These are phyloP conservation scores for Diorhabda carinulata DNA, from an alignment of 1,140 invertebrate species.

Conservation along the genomic window DNA sequence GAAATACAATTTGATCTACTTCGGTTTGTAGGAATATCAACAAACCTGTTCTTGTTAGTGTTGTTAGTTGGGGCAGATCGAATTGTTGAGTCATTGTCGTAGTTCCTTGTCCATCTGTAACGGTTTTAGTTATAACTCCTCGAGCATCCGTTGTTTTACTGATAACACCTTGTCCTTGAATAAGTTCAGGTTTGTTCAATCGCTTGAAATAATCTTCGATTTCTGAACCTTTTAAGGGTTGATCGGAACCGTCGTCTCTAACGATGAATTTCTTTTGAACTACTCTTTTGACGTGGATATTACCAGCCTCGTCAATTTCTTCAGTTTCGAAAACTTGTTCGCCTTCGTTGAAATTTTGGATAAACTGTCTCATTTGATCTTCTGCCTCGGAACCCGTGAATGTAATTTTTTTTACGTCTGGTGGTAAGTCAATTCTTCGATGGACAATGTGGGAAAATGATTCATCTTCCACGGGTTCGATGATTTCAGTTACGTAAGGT, in stretches of 20 bases:
- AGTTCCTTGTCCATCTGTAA: constrained; percentile 19
- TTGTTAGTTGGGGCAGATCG: constrained; percentile 22
- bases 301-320: constrained; percentile 51
- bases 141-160: constrained; percentile 16
- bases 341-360: constrained; percentile 52
- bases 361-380: constrained; percentile 50
- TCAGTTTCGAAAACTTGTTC: constrained; percentile 51
- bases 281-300: constrained; percentile 52
- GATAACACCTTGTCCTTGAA: constrained; percentile 27
- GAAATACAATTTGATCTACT: not conserved
- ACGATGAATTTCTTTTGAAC: constrained; percentile 52
- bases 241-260: constrained; percentile 28
- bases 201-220: constrained; percentile 31
- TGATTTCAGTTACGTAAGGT: constrained; percentile 51
- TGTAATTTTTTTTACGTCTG: constrained; percentile 54
- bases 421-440: constrained; percentile 50
- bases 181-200: constrained; percentile 27
- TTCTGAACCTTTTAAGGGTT: constrained; percentile 23
- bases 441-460: constrained; percentile 50
- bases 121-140: constrained; percentile 22
- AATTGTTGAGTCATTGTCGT: constrained; percentile 24
- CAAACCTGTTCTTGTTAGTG: constrained; percentile 35
- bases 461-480: constrained; percentile 46
- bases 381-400: constrained; percentile 54
- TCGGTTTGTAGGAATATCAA: constrained; percentile 9